phyloP scores from a whole-genome alignment of 92 coral and sea anemone genomes.

The Scolanthus callimorphus region DNA sequence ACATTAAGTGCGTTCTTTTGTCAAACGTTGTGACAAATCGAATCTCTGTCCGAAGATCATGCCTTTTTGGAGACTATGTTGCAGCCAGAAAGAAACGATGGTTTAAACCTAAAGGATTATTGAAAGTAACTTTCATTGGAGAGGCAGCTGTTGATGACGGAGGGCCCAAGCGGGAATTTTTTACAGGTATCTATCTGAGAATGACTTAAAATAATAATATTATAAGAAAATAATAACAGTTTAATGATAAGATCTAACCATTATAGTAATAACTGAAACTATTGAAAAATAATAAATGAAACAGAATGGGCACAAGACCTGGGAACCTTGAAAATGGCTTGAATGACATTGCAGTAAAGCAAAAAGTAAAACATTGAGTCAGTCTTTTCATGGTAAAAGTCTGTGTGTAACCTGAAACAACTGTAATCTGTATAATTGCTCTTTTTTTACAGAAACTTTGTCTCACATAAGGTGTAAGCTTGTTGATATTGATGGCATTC shows the following conservation, averaged over 20 bases:
- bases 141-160: slow-evolving; percentile 76
- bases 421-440: too few relatives aligned
- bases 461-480: slow-evolving; percentile 14
- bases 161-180: slow-evolving; percentile 68
- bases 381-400: slow-evolving; percentile 1
- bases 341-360: slow-evolving; percentile 2
- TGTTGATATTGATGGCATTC: slow-evolving; percentile 43
- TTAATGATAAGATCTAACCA: too few relatives aligned
- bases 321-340: too few relatives aligned
- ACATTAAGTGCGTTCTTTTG: not conserved
- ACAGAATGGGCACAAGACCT: too few relatives aligned
- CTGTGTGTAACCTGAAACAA: too few relatives aligned
- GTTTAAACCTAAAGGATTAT: slow-evolving; percentile 41
- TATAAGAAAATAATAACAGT: too few relatives aligned
- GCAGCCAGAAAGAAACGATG: slow-evolving; percentile 54
- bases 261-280: too few relatives aligned
- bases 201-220: too few relatives aligned
- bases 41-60: slow-evolving; percentile 19
- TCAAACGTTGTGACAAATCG: not conserved
- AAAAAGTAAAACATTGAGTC: slow-evolving; percentile 2
- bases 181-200: too few relatives aligned
- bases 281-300: too few relatives aligned
- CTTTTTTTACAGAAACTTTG: slow-evolving; percentile 18
- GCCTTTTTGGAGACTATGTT: slow-evolving; percentile 49
- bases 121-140: slow-evolving; percentile 58